Conservation (phyloP, 2,113 vertebrate genomes). For the Cottus gobio region DNA sequence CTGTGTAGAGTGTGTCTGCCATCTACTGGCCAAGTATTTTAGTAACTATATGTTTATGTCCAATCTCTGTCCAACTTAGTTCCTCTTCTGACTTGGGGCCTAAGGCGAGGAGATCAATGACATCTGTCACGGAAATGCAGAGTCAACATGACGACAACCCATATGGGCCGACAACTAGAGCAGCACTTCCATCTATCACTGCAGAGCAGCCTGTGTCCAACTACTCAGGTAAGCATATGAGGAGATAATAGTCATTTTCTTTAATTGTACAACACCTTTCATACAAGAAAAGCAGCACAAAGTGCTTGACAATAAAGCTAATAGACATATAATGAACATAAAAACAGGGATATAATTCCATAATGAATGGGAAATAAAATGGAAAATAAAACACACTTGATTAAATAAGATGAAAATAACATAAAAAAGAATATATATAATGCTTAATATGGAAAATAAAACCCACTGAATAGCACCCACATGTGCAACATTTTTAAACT, state of each 20-base stretch:
- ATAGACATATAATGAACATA: neutral
- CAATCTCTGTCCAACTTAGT: slow-evolving; percentile 75
- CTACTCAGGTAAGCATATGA: slow-evolving; percentile 90
- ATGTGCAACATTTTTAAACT: neutral
- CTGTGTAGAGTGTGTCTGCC: slow-evolving; percentile 49
- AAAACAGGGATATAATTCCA: neutral
- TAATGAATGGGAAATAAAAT: neutral
- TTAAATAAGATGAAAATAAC: neutral
- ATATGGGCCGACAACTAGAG: slow-evolving; percentile 85
- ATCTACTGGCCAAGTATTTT: slow-evolving; percentile 63
- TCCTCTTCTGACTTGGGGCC: slow-evolving; percentile 95
- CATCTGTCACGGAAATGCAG: slow-evolving; percentile 85
- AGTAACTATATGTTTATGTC: slow-evolving; percentile 15
- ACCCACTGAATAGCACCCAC: neutral
- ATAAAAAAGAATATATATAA: neutral
- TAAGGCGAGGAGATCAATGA: slow-evolving; percentile 89
- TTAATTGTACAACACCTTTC: neutral
- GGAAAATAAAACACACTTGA: neutral
- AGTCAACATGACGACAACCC: slow-evolving; percentile 85
- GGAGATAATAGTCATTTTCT: neutral
- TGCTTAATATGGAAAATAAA: neutral
- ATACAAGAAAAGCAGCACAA: neutral
- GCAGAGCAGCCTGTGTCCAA: slow-evolving; percentile 90
- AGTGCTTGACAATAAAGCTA: neutral
- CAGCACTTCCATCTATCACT: slow-evolving; percentile 86